These are phyloP conservation scores for Urocitellus parryii DNA, from an alignment of 2,113 vertebrate genomes.

Conservation along the genomic window DNA sequence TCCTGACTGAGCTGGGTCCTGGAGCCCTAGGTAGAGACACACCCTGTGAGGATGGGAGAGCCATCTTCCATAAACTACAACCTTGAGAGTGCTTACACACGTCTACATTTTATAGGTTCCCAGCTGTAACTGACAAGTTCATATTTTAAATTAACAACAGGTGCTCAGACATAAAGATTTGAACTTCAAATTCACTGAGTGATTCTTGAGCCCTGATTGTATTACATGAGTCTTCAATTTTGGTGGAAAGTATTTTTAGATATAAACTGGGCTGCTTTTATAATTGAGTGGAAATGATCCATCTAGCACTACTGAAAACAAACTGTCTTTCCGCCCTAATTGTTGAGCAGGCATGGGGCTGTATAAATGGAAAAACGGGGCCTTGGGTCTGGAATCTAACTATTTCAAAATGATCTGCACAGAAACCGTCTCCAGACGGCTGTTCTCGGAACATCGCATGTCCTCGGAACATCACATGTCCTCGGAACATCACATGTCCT, in stretches of 20 bases:
- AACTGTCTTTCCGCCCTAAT: conserved; percentile 25
- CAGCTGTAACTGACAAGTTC: neutral
- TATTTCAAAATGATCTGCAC: neutral
- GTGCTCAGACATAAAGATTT: neutral
- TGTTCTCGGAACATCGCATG: neutral
- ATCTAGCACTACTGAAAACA: neutral
- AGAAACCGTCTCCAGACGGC: neutral
- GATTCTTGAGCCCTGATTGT: neutral
- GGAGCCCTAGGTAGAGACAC: too few relatives aligned
- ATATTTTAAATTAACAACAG: conserved; percentile 51
- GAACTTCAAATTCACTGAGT: neutral
- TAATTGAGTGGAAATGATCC: neutral
- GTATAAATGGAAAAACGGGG: neutral
- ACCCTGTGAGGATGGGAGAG: rapidly evolving
- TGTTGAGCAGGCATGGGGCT: neutral
- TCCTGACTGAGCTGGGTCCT: neutral
- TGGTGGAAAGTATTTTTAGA: conserved; percentile 42
- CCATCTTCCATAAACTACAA: rapidly evolving
- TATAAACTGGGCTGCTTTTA: conserved; percentile 16
- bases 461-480: neutral
- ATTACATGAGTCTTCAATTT: neutral
- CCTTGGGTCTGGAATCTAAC: neutral
- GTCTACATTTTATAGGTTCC: neutral
- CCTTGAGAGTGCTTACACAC: rapidly evolving
- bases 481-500: neutral